These are phyloP conservation scores for Bradypodion ventrale DNA, from an alignment of 2,797 vertebrate species.

Conservation along the genomic window DNA sequence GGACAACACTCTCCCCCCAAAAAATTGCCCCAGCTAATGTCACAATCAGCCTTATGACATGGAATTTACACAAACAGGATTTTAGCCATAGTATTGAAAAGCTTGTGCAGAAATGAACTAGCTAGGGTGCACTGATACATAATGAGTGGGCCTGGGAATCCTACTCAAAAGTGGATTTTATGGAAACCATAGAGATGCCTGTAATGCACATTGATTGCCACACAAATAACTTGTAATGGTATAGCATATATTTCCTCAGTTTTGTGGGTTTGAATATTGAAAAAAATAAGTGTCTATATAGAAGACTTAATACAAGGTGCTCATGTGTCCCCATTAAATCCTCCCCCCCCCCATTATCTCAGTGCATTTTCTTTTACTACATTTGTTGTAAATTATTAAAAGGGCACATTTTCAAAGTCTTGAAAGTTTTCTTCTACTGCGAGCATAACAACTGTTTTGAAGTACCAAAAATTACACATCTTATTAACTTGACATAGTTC, in stretches of 20 bases:
- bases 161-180: slow-evolving; percentile 13
- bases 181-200: slow-evolving; percentile 30
- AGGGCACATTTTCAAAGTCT: background rate
- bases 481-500: background rate
- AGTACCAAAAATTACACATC: background rate
- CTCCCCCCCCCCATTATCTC: background rate
- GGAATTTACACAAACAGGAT: too few relatives aligned
- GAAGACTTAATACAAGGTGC: background rate
- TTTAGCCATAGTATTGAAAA: background rate
- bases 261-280: slow-evolving; percentile 20
- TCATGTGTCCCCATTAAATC: slow-evolving; percentile 5
- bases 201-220: slow-evolving; percentile 23
- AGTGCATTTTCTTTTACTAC: background rate
- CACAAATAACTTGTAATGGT: slow-evolving; percentile 22
- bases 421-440: background rate
- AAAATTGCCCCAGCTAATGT: too few relatives aligned
- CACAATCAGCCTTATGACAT: too few relatives aligned
- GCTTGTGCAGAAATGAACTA: background rate
- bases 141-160: background rate
- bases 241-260: slow-evolving; percentile 12
- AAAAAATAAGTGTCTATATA: slow-evolving; percentile 4
- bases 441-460: background rate
- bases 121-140: background rate
- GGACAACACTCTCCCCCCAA: too few relatives aligned
- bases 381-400: slow-evolving; percentile 17